Evolutionary conservation across 2,888 invertebrate genomes (phyloP), one percentile per base, ranked within the genome.

Genomic region (Helobdella robusta): DNA sequence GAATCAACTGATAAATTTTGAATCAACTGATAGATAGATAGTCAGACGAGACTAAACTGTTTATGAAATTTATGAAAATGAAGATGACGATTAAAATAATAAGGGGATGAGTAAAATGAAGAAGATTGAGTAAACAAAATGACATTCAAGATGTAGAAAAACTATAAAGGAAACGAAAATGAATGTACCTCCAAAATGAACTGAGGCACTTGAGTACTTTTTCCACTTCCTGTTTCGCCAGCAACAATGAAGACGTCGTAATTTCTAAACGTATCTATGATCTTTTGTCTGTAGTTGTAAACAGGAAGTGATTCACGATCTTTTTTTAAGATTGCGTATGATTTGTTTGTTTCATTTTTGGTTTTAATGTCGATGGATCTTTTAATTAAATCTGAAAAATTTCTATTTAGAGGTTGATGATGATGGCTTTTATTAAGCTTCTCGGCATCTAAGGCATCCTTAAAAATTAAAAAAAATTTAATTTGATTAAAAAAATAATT

Each of bases 161-260:
- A n/a, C n/a, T n/a, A n/a, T n/a, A n/a, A n/a, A n/a, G n/a, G 23
- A 50, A 50, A n/a, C 8, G 20, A 50, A 50, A 50, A 50, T 50
- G 8, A 48, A n/a, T n/a, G n/a, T 66, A 76, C 77, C 75, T 77
- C 73, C 15, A 78, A 69, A 32, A 78, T 64, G 66, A 76, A 77
- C 69, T 78, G 78, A 25, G 78, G 77, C n/a, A 78, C 73, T 65
- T 78, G 78, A 1, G 77, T 78, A 70, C 76, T 77, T 67, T 78
- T 78, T 0, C 78, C 78, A 69, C 77, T 76, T 23, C 77, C 78
- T 8, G 78, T 78, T 65, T 78, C 78, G 34, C 77, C 77, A n/a
- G 76, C 76, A 34, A 78, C 70, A 46, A 78, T 73, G 18, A 76
- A 70, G 4, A 77, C 76, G 66, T 68, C 72, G 40, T 75, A 67